Percentiles rank a stretch among this genome's conserved stretches.
Conservation (phyloP, 2,113 vertebrate genomes). For the Pelecanus crispus region DNA sequence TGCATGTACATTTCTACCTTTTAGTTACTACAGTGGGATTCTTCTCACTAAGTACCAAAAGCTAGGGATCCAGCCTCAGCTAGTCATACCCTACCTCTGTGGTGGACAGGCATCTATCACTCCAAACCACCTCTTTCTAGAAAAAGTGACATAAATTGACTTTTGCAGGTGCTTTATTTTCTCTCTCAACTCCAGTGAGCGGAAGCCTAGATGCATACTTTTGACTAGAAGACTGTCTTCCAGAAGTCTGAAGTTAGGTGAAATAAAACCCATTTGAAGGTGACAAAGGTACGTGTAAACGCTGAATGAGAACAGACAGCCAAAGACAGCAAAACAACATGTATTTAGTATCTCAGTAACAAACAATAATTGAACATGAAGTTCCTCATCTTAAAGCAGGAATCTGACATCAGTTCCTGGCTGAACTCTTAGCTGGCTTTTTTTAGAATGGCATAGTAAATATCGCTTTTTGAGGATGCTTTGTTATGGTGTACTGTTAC, state of each 20-base stretch:
- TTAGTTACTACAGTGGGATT: neutral
- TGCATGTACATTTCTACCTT: neutral
- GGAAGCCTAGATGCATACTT: neutral
- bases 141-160: neutral
- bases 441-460: neutral
- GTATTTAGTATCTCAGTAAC: neutral
- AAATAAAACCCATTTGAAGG: neutral
- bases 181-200: neutral
- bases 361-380: constrained; percentile 29
- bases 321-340: neutral
- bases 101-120: neutral
- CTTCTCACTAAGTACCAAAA: neutral
- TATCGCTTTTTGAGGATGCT: neutral
- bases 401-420: neutral
- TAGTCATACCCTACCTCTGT: neutral
- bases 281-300: neutral
- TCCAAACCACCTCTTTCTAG: neutral
- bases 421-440: neutral
- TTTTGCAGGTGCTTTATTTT: neutral
- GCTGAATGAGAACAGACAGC: constrained; percentile 2
- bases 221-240: neutral
- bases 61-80: neutral
- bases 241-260: neutral
- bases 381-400: neutral
- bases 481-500: neutral